Evolutionary conservation across 2,888 invertebrate genomes (phyloP), one percentile per base, ranked within the genome.

Genomic region (Idaea biselata): DNA sequence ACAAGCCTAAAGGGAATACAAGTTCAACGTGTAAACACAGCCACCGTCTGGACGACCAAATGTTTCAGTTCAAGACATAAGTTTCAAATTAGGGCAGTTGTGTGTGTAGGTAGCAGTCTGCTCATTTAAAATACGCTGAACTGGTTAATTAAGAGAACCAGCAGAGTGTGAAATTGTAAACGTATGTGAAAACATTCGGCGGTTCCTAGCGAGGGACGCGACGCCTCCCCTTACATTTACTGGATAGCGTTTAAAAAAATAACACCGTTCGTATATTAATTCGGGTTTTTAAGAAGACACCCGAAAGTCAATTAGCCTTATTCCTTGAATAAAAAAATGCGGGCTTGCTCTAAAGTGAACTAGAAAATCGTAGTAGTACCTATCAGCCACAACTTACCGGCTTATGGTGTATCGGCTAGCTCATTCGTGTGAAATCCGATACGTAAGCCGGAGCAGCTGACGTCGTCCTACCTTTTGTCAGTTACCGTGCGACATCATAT

Each of bases 81-180:
- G 77, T 79, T 81, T 68, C 65, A 76, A 80, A 84, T 83, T 78
- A 75, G 74, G 69, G 64, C 74, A 73, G 75, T 74, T 77, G 73
- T 74, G 75, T 68, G 70, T 18, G 56, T 76, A 72, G 71, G 70
- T 66, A 67, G 63, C 58, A 74, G 69, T 76, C 73, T 72, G 81
- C 82, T 81, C 80, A 79, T 86, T 88, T 83, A 81, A 84, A 88
- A 87, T 84, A 86, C 80, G 83, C 83, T 83, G 83, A 86, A 85
- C 82, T 70, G 77, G 85, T 86, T 88, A 89, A 88, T 89, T 88
- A 88, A 85, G 82, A 76, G 80, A 76, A 70, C 77, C 84, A 79
- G 78, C 84, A 72, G 79, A 60, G 84, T 86, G 86, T 88, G 86
- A 89, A 89, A 88, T 89, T 87, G 86, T 86, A 83, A 86, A 84